Evolutionary conservation across 2,113 vertebrate genomes (phyloP), one percentile per base, ranked within the genome.

Genomic region (Setophaga petechia): DNA sequence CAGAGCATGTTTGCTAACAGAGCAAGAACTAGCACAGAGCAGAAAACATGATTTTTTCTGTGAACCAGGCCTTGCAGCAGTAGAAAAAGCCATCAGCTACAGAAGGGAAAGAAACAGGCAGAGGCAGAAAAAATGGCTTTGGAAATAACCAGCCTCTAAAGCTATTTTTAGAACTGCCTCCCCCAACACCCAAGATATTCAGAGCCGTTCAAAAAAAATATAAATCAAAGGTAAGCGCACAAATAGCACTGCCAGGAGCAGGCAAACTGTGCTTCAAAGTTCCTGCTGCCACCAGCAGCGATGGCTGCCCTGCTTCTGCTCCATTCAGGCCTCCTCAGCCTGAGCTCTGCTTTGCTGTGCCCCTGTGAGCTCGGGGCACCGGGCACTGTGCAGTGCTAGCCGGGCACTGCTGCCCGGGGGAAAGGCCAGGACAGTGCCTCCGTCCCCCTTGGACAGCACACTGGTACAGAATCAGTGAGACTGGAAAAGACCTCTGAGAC

Each of bases 91-190:
- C 47, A 74, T 12, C 6, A 77, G 35, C 47, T 72, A 52, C 41
- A 57, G 47, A 58, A 52, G 58, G 85, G 66, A 90, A 84, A 62
- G 46, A 57, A 93, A 84, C 20, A 6, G 25, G 77, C n/a, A 84
- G 68, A 91, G 46, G 39, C 37, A 93, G 86, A 79, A 89, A 39
- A 54, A 11, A 89, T 1, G 2, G 15, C 79, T 91, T 57, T 27
- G 39, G 46, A 93, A 89, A 84, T 57, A 84, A 78, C 65, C 57
- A 94, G 61, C 46, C 49, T 67, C 37, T 44, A 9, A 37, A 66
- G 58, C 72, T 96, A 96, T 90, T 95, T 94, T 94, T 89, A 95
- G 84, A 84, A 43, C 69, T 94, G 79, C 65, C 73, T 86, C 73
- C n/a, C 21, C 44, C 71, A 93, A 83, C 81, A 94, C 28, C n/a